A percentile compares a stretch with the other conserved stretches of the same genome.
Evolutionary conservation across 2,888 invertebrate genomes (phyloP).

Genomic region (Andrena bicolor): DNA sequence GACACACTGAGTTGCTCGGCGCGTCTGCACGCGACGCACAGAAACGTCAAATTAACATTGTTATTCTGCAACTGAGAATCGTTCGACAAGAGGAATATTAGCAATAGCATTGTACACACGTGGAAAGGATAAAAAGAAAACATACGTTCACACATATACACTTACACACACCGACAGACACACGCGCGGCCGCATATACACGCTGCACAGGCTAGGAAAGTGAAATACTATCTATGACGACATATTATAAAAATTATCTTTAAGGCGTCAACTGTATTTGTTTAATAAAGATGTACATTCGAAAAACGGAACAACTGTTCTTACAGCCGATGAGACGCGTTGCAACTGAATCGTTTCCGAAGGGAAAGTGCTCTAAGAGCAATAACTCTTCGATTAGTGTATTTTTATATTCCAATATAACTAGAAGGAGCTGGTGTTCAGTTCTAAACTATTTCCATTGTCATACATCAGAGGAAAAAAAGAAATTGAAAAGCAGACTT

Average conservation of each 20-base stretch:
- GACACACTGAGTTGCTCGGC: conserved; percentile 81
- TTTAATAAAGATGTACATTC: conserved; percentile 85
- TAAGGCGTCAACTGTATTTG: conserved; percentile 85
- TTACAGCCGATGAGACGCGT: conserved; percentile 38
- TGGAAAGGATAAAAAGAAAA: conserved; percentile 32
- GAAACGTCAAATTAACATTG: conserved; percentile 83
- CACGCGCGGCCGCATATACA: conserved; percentile 83
- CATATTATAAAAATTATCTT: conserved; percentile 83
- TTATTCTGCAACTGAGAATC: conserved; percentile 77
- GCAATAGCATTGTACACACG: conserved; percentile 77
- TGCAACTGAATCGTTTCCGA: not conserved
- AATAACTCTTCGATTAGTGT: not conserved
- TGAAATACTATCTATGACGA: conserved; percentile 82
- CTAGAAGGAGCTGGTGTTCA: not conserved
- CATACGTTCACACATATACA: conserved; percentile 5
- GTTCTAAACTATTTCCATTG: no score
- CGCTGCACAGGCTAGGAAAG: conserved; percentile 84
- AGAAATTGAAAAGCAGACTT: no score
- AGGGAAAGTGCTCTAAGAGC: not conserved
- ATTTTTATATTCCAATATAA: not conserved
- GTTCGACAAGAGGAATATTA: conserved; percentile 79
- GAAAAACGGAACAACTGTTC: conserved; percentile 69
- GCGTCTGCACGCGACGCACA: conserved; percentile 83
- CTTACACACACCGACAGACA: conserved; percentile 33
- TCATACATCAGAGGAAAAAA: no score